Evolutionary conservation across 1,140 invertebrate species (phyloP), one percentile per base, ranked within the genome.

Genomic region (Stegodyphus dumicola): DNA sequence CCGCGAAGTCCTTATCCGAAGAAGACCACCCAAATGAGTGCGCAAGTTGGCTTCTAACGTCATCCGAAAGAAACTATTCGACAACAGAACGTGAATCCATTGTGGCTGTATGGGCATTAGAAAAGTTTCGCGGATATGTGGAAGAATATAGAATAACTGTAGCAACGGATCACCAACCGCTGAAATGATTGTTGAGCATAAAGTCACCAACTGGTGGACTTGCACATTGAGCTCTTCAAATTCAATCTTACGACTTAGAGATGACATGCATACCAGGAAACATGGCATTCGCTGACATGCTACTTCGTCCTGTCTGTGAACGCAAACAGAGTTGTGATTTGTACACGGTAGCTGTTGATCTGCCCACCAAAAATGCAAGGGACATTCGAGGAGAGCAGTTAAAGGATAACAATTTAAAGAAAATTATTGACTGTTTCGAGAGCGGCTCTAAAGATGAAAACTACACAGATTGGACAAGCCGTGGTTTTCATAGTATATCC

Each of bases 21-120:
- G 87, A 88, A 10, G 89, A 87, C 54, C 49, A 84, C 13, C 87
- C 88, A 0, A 88, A 89, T 6, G 88, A 86, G 3, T 90, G 88
- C 86, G 87, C 84, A 9, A 86, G 84, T 51, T 9, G 70, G n/a
- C 60, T 48, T 13, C 33, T 86, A 5, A 64, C 33, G 7, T n/a
- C 11, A 13, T 15, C 66, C 33, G 84, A 90, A 73, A 56, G 17
- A n/a, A 88, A 87, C 10, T 89, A 88, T 76, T 88, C 73, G 7
- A 53, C 73, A 6, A 75, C 18, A 9, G 73, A 75, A 48, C 51
- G 17, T 15, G 73, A 75, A 60, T 17, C 51, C 7, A 66, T 89
- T 52, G 89, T 88, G 56, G 83, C 89, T 49, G 87, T 89, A 13
- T 87, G 53, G 53, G 87, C 87, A 33, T 54, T 88, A n/a, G 79